Evolutionary conservation across 2,888 invertebrate genomes (phyloP).

Genomic region (Fragum sueziense): DNA sequence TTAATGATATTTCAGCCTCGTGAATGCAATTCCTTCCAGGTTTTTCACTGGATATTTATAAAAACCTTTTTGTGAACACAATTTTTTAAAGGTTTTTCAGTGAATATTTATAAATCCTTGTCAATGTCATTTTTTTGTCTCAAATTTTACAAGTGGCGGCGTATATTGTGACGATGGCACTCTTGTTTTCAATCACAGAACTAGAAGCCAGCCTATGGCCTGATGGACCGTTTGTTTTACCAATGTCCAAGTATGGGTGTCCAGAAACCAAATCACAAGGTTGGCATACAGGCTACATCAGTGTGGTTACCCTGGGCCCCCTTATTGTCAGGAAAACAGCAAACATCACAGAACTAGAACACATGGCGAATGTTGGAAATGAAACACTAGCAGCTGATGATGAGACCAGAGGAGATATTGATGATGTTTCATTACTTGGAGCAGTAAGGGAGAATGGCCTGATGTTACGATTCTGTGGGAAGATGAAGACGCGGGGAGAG

Average conservation of each 20-base stretch:
- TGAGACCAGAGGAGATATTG: too few species aligned
- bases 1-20: too few species aligned
- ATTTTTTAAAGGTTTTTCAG: too few species aligned
- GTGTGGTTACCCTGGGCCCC: not conserved
- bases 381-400: not conserved
- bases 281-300: conserved; percentile 7
- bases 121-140: too few species aligned
- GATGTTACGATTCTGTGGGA: not conserved
- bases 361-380: not conserved
- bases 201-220: conserved; percentile 2
- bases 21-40: too few species aligned
- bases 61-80: too few species aligned
- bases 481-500: not conserved
- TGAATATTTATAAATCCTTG: too few species aligned
- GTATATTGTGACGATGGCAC: too few species aligned
- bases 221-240: conserved; percentile 10
- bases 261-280: not conserved
- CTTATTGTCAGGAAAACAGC: not conserved
- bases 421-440: too few species aligned
- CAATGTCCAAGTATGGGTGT: conserved; percentile 17
- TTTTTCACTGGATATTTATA: too few species aligned
- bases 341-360: not conserved
- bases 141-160: too few species aligned
- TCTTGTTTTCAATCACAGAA: too few species aligned
- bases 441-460: not conserved